phyloP scores from a whole-genome alignment of 2,113 vertebrate genomes.

The Sturnira hondurensis region DNA sequence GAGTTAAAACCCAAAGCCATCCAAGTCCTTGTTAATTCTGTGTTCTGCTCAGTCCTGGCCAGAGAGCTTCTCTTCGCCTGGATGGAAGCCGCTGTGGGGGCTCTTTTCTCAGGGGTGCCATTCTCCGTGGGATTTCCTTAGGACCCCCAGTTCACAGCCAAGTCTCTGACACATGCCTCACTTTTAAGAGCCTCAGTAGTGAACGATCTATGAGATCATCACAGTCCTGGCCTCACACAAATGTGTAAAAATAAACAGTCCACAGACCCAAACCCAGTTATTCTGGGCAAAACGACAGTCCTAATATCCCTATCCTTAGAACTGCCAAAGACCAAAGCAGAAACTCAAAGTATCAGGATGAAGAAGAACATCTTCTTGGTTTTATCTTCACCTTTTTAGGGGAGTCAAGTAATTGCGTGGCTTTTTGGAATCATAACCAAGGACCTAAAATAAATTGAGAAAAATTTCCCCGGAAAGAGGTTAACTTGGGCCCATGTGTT shows the following conservation, averaged over 20 bases:
- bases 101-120: background rate
- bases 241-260: background rate
- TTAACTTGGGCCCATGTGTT: background rate
- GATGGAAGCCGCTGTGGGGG: background rate
- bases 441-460: background rate
- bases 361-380: background rate
- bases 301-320: background rate
- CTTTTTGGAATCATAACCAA: background rate
- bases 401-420: background rate
- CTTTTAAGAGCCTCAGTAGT: background rate
- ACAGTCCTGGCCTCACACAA: background rate
- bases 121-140: background rate
- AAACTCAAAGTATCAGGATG: background rate
- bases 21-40: background rate
- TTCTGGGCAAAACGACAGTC: background rate
- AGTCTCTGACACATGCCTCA: background rate
- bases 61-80: background rate
- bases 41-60: background rate
- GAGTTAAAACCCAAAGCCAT: background rate
- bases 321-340: background rate
- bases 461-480: background rate
- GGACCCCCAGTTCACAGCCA: background rate
- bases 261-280: background rate
- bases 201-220: background rate
- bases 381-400: background rate